A percentile compares a stretch with the other conserved stretches of the same genome.
These are phyloP conservation scores for Patella ulyssiponensis DNA, from an alignment of 2,888 invertebrate genomes.

Conservation along the genomic window DNA sequence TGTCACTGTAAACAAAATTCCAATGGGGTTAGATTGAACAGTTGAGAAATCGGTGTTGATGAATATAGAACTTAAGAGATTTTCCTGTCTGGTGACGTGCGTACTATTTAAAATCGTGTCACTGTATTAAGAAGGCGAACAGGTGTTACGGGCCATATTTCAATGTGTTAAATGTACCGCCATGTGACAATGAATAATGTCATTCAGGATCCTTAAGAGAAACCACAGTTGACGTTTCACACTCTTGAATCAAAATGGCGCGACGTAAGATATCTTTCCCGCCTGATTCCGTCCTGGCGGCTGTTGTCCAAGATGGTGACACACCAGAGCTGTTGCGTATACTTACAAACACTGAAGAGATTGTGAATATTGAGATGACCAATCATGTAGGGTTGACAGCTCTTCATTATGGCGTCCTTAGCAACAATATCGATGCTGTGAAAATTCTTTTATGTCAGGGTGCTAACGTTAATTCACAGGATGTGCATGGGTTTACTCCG, in stretches of 20 bases:
- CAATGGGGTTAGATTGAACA: too few relatives aligned
- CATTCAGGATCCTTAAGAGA: too few relatives aligned
- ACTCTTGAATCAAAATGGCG: background rate
- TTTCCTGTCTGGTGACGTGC: too few relatives aligned
- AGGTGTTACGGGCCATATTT: too few relatives aligned
- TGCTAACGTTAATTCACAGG: conserved; percentile 59
- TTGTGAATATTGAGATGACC: conserved; percentile 56
- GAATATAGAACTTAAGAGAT: too few relatives aligned
- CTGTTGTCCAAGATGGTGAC: conserved; percentile 65
- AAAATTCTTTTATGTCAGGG: conserved; percentile 59
- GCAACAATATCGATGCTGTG: conserved; percentile 64
- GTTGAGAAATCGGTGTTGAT: too few relatives aligned
- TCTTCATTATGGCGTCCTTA: conserved; percentile 62
- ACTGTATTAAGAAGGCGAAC: too few relatives aligned
- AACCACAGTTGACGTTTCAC: too few relatives aligned
- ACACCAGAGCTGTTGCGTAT: conserved; percentile 54
- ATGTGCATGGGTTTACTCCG: conserved; percentile 62
- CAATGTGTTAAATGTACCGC: too few relatives aligned
- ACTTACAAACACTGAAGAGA: conserved; percentile 39
- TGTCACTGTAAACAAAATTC: too few relatives aligned
- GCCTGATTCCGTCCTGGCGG: conserved; percentile 61
- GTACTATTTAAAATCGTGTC: too few relatives aligned
- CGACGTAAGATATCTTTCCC: conserved; percentile 61
- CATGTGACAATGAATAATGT: too few relatives aligned
- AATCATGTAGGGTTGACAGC: conserved; percentile 65